Conservation (phyloP, 2,888 invertebrate species). For the Lochmaea crataegi region DNA sequence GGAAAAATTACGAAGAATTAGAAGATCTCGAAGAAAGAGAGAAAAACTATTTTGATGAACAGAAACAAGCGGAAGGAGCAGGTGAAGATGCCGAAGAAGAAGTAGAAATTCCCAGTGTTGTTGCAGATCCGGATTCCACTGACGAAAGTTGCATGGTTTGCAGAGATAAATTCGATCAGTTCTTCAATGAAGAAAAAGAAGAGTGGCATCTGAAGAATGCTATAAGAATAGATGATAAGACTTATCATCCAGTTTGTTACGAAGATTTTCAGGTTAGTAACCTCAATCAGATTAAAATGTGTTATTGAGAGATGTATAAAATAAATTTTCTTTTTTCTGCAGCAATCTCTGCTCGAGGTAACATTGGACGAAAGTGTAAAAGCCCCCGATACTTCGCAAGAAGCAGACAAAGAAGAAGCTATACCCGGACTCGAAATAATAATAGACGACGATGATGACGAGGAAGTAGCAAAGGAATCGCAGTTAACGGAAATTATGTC, state of each 20-base stretch:
- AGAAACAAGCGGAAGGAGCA: conserved; percentile 67
- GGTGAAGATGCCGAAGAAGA: conserved; percentile 72
- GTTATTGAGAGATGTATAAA: too few species aligned
- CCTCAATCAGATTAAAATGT: conserved; percentile 38
- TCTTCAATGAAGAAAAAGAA: conserved; percentile 96
- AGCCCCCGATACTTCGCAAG: conserved; percentile 47
- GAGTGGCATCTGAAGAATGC: conserved; percentile 96
- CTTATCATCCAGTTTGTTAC: conserved; percentile 91
- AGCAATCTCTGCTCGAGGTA: conserved; percentile 54
- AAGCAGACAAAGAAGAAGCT: conserved; percentile 61
- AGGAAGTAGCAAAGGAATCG: conserved; percentile 55
- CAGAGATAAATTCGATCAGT: conserved; percentile 92
- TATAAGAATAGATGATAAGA: conserved; percentile 77
- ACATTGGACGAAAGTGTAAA: conserved; percentile 55
- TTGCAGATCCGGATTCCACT: conserved; percentile 74
- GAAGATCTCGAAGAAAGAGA: conserved; percentile 92
- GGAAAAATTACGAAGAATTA: conserved; percentile 94
- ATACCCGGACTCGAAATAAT: conserved; percentile 67
- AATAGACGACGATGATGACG: conserved; percentile 61
- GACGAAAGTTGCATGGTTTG: conserved; percentile 86
- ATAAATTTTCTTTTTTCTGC: conserved; percentile 38
- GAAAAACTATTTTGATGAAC: conserved; percentile 89
- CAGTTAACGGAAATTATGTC: conserved; percentile 56
- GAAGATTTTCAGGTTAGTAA: conserved; percentile 87
- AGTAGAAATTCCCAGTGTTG: conserved; percentile 76